Base-by-base conservation (phyloP, 2,113 vertebrate genomes). In the Echinops telfairi region DNA sequence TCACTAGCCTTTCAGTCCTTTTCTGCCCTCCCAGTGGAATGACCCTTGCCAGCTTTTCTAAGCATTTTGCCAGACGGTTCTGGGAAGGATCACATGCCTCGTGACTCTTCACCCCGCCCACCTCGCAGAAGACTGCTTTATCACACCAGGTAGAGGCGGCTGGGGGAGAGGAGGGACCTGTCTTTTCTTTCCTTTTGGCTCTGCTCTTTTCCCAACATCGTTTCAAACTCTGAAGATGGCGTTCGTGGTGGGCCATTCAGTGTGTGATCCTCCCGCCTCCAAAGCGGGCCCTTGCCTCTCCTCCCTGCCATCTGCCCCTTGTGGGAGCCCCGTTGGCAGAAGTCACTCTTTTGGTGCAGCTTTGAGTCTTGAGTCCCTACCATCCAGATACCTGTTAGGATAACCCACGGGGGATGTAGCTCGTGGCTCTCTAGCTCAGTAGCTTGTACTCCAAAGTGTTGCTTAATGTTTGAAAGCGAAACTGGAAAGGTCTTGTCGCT, bases 31-130 rank as follows among this genome's bases (percentile, higher is more conserved):
- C 60, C 36, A 0, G 0, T 58, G 22, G 78, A 81, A 12, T 23
- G 17, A 40, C 1, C 19, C 4, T 93, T 29, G 73, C 31, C 78
- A 58, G 29, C 16, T 47, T 66, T 75, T 47, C 8, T 84, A 73
- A 36, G 16, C 31, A 53, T 86, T 33, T 70, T 36, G 68, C 83
- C 53, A 19, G n/a, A 6, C 20, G 38, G 20, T 6, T 53, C 64
- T 68, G 0, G 33, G 22, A 15, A 31, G 27, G 40, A 38, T 47
- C 11, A 3, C 11, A 3, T n/a, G 8, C 0, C 4, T 43, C 14
- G 4, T 11, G 40, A 3, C n/a, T 66, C 25, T n/a, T 7, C 4
- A 3, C 53, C 22, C 14, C 33, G 22, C 70, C 25, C 19, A 5
- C 15, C 53, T 68, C 33, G 17, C 53, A 57, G 16, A 75, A 57